phyloP scores from a whole-genome alignment of 2,113 vertebrate genomes.

The Rhinopomastus cyanomelas region DNA sequence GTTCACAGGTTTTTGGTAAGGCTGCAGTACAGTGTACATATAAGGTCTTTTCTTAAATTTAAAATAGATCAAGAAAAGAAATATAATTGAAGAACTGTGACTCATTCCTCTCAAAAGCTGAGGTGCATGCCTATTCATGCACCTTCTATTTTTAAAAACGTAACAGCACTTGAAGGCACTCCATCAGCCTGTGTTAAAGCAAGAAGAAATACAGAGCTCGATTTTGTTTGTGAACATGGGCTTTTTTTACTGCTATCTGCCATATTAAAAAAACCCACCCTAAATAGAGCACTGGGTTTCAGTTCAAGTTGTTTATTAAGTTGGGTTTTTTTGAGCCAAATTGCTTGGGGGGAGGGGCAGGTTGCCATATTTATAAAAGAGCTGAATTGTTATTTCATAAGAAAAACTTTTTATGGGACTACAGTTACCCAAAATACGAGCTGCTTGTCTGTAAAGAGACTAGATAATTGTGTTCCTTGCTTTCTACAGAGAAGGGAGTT shows the following conservation, averaged over 20 bases:
- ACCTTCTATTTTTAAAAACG: constrained; percentile 30
- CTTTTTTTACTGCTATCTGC: neutral
- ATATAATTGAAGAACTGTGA: constrained; percentile 2
- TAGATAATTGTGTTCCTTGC: neutral
- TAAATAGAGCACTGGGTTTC: neutral
- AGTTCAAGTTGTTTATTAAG: neutral
- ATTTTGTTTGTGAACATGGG: constrained; percentile 7
- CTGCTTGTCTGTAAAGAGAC: neutral
- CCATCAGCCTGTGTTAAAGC: neutral
- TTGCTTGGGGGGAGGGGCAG: accelerated
- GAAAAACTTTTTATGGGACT: neutral
- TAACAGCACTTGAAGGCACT: neutral
- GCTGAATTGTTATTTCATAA: neutral
- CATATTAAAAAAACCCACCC: neutral
- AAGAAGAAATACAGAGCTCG: neutral
- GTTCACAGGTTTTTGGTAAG: constrained; percentile 11
- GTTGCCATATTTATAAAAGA: neutral
- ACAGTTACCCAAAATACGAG: neutral
- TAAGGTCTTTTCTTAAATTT: neutral
- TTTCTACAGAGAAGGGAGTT: neutral
- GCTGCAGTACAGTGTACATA: constrained; percentile 2
- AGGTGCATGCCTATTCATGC: constrained; percentile 36
- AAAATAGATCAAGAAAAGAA: neutral
- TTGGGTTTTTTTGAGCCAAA: neutral
- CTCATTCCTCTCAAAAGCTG: constrained; percentile 22